A percentile compares a stretch with the other conserved stretches of the same genome.
These are phyloP conservation scores for Harpalus rubripes DNA, from an alignment of 2,888 invertebrate genomes.

Conservation along the genomic window DNA sequence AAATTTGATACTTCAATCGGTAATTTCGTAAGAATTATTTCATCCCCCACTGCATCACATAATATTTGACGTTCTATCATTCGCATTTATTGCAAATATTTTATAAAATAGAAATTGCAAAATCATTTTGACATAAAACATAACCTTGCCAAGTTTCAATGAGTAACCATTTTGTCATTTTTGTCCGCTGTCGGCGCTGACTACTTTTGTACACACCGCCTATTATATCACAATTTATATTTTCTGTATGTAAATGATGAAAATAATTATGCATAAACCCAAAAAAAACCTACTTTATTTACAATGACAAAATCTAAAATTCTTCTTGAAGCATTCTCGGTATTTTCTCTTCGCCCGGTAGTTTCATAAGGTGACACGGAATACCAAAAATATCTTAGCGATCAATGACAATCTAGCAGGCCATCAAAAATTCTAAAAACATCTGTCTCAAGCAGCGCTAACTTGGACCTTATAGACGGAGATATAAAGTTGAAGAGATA, in stretches of 20 bases:
- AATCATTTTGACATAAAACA: too few species aligned
- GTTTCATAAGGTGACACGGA: slow-evolving; percentile 72
- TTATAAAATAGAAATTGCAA: too few species aligned
- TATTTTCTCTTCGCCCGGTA: slow-evolving; percentile 51
- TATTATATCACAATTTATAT: not conserved
- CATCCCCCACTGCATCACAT: too few species aligned
- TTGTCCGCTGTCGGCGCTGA: too few species aligned
- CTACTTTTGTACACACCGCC: too few species aligned
- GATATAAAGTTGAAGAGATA: slow-evolving; percentile 10
- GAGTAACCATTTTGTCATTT: too few species aligned
- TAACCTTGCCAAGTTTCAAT: too few species aligned
- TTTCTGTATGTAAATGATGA: not conserved
- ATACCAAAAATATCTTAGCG: slow-evolving; percentile 75
- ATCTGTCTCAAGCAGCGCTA: slow-evolving; percentile 20
- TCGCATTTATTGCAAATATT: too few species aligned
- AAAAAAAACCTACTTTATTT: slow-evolving; percentile 18
- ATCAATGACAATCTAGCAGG: slow-evolving; percentile 73
- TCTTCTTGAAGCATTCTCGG: slow-evolving; percentile 27
- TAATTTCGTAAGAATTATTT: too few species aligned
- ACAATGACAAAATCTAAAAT: slow-evolving; percentile 39
- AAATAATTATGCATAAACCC: slow-evolving; percentile 24
- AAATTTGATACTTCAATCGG: too few species aligned
- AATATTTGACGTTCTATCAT: too few species aligned
- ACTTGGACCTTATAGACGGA: slow-evolving; percentile 1
- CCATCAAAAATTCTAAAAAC: slow-evolving; percentile 70